Base-by-base conservation (phyloP, 2,888 invertebrate species). In the Dascillus cervinus region DNA sequence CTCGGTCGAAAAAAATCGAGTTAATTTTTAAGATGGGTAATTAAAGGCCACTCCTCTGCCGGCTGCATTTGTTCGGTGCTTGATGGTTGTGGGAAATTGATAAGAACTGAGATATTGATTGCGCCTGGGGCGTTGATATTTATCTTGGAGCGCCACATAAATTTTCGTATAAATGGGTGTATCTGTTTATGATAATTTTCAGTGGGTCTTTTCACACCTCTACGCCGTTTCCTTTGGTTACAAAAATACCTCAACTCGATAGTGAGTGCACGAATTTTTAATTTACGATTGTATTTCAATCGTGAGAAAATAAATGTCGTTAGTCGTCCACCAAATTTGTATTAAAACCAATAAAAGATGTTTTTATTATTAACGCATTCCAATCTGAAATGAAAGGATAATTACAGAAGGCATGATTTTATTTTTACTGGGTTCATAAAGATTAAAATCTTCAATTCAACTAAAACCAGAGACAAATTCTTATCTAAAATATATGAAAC, bases 1-100 rank as follows among this genome's bases (percentile, higher is more conserved):
- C n/a, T n/a, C n/a, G n/a, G n/a, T n/a, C n/a, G 43, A 41, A 46
- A 47, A 44, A 47, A 47, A 47, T 46, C 45, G 34, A 42, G 44
- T 44, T 45, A 38, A 44, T 42, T 43, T 20, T 17, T 6, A 17
- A 10, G 21, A 20, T 9, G 21, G 21, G 21, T 3, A 20, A 20
- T 9, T 9, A 3, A 3, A 20, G 10, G 10, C 21, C 9, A 20
- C 10, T 3, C 3, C 21, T 10, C 10, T 20, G 10, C n/a, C 10
- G 21, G 10, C 10, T n/a, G 3, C n/a, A 20, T 20, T 20, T 12
- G n/a, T n/a, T n/a, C n/a, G 23, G 24, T 24, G 37, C 33, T 37
- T 34, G 29, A 32, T 35, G 40, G 35, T 32, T 35, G 35, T 39
- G 25, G 41, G 33, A 34, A 36, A 21, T 25, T 38, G 45, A 45